These are phyloP conservation scores for Setophaga coronata DNA, from an alignment of 2,113 vertebrate genomes.

Conservation along the genomic window DNA sequence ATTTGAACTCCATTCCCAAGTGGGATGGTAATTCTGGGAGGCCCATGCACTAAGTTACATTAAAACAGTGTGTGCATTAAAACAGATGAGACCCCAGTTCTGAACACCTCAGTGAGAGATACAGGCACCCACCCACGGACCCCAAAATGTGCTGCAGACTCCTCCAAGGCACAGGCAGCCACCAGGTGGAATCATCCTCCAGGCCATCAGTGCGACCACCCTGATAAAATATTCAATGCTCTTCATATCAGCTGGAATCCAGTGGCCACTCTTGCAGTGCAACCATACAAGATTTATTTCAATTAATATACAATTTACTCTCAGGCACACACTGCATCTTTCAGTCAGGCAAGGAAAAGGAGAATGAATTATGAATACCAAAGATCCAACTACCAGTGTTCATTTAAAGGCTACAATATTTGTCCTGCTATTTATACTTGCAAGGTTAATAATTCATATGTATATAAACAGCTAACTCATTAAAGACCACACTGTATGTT, in stretches of 20 bases:
- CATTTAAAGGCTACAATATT: background rate
- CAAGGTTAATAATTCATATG: background rate
- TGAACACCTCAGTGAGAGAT: accelerated
- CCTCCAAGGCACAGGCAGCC: background rate
- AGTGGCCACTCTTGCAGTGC: background rate
- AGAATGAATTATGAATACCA: background rate
- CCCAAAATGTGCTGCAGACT: accelerated
- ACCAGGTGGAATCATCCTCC: background rate
- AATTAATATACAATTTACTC: background rate
- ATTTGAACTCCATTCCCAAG: background rate
- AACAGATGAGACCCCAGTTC: background rate
- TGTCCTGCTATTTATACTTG: background rate
- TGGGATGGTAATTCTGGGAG: accelerated
- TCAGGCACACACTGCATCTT: background rate
- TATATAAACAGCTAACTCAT: background rate
- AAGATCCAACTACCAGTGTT: background rate
- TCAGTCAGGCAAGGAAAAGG: background rate
- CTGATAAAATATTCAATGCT: background rate
- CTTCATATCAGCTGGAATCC: background rate
- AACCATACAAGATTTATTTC: background rate
- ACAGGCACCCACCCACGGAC: background rate
- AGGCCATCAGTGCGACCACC: background rate
- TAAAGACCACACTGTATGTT: background rate
- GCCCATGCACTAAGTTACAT: accelerated
- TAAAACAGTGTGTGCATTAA: accelerated